Evolutionary conservation across 2,888 invertebrate genomes (phyloP).

Genomic region (Zeuzera pyrina): DNA sequence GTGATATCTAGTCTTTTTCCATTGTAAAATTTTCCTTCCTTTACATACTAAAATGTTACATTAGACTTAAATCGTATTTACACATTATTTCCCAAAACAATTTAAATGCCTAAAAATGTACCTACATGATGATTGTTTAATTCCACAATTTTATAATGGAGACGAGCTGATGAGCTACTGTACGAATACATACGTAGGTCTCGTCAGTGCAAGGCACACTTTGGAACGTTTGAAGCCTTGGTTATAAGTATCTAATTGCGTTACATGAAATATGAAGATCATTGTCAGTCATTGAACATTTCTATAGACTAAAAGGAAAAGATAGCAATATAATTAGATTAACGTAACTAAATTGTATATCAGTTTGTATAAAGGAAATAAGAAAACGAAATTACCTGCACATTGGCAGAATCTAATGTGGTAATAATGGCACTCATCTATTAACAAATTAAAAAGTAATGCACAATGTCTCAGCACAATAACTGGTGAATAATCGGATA

Average conservation of each 20-base stretch:
- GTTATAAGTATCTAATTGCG: no score
- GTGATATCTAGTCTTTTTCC: conserved; percentile 67
- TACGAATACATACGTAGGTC: no score
- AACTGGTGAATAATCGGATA: conserved; percentile 30
- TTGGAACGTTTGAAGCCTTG: no score
- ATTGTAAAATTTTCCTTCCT: conserved; percentile 1
- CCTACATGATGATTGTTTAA: no score
- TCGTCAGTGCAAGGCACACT: no score
- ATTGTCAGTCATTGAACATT: conserved; percentile 57
- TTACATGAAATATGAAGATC: no score
- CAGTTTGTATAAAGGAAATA: conserved; percentile 67
- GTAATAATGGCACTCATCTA: conserved; percentile 52
- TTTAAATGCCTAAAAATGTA: no score
- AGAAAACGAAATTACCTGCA: conserved; percentile 57
- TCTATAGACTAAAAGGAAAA: conserved; percentile 71
- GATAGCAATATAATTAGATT: conserved; percentile 73
- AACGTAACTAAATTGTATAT: conserved; percentile 68
- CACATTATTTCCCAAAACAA: conserved; percentile 6
- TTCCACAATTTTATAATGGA: no score
- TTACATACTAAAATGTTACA: conserved; percentile 8
- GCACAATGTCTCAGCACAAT: conserved; percentile 68
- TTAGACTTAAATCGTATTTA: conserved; percentile 9
- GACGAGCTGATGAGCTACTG: no score
- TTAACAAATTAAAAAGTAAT: conserved; percentile 51
- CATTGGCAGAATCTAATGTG: conserved; percentile 52